Evolutionary conservation across 2,113 vertebrate genomes (phyloP).

Genomic region (Toxostoma redivivum): DNA sequence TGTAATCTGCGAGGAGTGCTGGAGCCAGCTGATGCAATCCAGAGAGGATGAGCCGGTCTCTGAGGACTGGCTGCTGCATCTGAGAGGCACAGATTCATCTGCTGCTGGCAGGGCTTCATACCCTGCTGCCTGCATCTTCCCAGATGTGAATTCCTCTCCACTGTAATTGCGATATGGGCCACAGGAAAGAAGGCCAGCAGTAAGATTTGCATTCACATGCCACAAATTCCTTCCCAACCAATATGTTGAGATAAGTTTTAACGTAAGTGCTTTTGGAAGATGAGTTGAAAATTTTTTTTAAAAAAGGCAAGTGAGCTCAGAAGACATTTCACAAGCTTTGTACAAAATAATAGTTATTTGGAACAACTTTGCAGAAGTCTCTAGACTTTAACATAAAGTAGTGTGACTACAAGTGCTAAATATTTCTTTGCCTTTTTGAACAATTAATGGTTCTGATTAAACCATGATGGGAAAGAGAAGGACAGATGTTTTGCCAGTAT

Average conservation of each 20-base stretch:
- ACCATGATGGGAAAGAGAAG: neutral
- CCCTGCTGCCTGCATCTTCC: slow-evolving; percentile 35
- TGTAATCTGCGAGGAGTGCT: slow-evolving; percentile 21
- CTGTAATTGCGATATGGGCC: slow-evolving; percentile 6
- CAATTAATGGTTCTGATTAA: neutral
- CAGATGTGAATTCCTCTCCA: slow-evolving; percentile 54
- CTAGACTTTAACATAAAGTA: neutral
- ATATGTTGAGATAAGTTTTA: neutral
- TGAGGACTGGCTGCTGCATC: neutral
- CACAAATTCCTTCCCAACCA: slow-evolving; percentile 27
- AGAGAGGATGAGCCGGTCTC: slow-evolving; percentile 11
- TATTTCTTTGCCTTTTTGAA: neutral
- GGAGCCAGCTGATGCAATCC: slow-evolving; percentile 50
- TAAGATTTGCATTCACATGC: slow-evolving; percentile 10
- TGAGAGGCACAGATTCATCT: slow-evolving; percentile 22
- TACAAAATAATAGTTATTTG: neutral
- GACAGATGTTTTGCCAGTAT: neutral
- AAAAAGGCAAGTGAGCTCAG: neutral
- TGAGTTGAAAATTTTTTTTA: neutral
- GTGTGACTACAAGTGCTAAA: neutral
- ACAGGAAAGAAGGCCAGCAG: slow-evolving; percentile 12
- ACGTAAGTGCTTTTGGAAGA: neutral
- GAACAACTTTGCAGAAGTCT: neutral
- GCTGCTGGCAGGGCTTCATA: slow-evolving; percentile 29
- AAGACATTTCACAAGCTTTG: neutral